Base-by-base conservation (phyloP, 2,797 vertebrate genomes). In the Enteromius fasciolatus region DNA sequence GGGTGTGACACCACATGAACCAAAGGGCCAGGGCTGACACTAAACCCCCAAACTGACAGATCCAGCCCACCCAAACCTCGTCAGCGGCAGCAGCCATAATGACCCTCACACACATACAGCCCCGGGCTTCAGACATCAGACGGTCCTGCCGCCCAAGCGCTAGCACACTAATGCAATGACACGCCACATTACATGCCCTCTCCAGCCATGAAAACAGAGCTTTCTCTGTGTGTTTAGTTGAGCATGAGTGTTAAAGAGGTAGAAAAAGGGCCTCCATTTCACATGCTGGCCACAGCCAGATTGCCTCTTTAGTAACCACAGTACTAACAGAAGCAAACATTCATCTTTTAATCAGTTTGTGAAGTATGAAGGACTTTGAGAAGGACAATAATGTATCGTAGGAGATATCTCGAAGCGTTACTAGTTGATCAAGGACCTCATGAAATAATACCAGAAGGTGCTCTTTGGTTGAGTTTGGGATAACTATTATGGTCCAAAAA, bases 121-220 rank as follows among this genome's bases (percentile, higher is more conserved):
- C 77, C 63, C 57, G 28, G 78, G 72, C 83, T 76, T 52, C 64
- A 70, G 54, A 84, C 78, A 81, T 84, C 82, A 44, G 78, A 86
- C 64, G 46, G 52, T 50, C 39, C 39, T 36, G 85, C 89, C 88
- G 76, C 61, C 83, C 84, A 86, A 61, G 81, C 73, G 63, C 82
- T 67, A 84, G 75, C 83, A 85, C 12, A 31, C 70, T 78, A 54
- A 76, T 84, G 82, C 82, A 77, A 85, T 78, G 85, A 86, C 86
- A 86, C 86, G 85, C 86, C 82, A 54, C 69, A 89, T 92, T 91
- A 91, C 90, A 92, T 31, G 84, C 87, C 86, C 76, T 57, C 36
- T 89, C 85, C 76, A 5, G 80, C 83, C 75, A 33, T n/a, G 81
- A 77, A 78, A 82, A 85, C 84, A 75, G 72, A 63, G 72, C 54